phyloP scores from a whole-genome alignment of 2,797 vertebrate species.

The Capromys pilorides region DNA sequence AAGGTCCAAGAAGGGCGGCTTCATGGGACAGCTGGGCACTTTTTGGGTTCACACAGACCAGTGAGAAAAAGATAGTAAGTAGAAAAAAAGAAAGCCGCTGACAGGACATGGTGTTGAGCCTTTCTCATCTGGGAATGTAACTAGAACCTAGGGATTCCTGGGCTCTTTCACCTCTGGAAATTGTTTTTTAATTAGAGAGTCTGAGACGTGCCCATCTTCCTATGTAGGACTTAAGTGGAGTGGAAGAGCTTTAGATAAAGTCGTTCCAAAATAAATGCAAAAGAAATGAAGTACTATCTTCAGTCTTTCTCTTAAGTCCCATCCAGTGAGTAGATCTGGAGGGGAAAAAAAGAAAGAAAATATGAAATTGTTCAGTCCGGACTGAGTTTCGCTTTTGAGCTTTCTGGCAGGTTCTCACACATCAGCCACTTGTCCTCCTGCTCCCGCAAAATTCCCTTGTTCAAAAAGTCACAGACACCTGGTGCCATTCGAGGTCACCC shows the following conservation, averaged over 20 bases:
- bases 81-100: neutral
- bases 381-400: neutral
- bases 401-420: neutral
- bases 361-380: neutral
- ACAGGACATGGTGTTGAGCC: neutral
- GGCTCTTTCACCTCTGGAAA: neutral
- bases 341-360: neutral
- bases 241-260: neutral
- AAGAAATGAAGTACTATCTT: neutral
- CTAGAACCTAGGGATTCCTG: neutral
- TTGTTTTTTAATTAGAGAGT: neutral
- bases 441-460: neutral
- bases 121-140: constrained; percentile 14
- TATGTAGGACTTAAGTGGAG: neutral
- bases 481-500: neutral
- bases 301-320: neutral
- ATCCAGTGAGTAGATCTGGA: neutral
- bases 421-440: no score
- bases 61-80: neutral
- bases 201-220: neutral
- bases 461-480: neutral
- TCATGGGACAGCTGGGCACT: neutral
- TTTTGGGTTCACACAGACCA: neutral
- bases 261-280: neutral
- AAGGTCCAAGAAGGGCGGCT: neutral